Evolutionary conservation across 2,797 vertebrate genomes (phyloP).

Genomic region (Pangasius djambal): DNA sequence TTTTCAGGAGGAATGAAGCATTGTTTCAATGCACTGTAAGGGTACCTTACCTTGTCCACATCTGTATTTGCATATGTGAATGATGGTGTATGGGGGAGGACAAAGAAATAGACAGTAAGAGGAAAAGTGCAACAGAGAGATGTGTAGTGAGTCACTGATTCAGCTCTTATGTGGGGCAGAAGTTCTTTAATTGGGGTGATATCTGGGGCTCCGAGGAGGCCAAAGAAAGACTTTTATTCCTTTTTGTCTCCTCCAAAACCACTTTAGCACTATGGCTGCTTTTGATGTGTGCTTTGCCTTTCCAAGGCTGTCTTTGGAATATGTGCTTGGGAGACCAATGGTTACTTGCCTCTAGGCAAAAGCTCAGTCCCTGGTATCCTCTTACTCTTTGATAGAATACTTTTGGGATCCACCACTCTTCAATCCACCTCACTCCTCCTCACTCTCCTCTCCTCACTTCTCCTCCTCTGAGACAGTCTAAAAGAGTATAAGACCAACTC

Average conservation of each 20-base stretch:
- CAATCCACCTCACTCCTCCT: constrained; percentile 48
- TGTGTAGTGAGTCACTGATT: constrained; percentile 18
- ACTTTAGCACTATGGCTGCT: constrained; percentile 78
- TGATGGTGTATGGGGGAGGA: background rate
- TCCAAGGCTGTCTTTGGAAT: constrained; percentile 80
- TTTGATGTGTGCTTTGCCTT: constrained; percentile 86
- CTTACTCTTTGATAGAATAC: constrained; percentile 84
- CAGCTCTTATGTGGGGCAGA: constrained; percentile 75
- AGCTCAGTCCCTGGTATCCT: constrained; percentile 82
- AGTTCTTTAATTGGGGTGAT: constrained; percentile 84
- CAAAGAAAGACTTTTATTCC: constrained; percentile 72
- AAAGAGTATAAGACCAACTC: constrained; percentile 36
- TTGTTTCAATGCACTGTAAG: no score
- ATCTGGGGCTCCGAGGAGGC: constrained; percentile 75
- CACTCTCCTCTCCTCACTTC: constrained; percentile 37
- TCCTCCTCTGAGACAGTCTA: constrained; percentile 21
- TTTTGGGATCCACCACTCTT: constrained; percentile 75
- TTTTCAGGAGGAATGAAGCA: no score
- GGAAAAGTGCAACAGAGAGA: background rate
- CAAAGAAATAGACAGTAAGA: background rate
- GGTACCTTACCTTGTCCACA: no score
- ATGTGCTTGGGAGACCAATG: constrained; percentile 83
- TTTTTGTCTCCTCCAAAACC: constrained; percentile 80
- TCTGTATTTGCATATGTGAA: background rate
- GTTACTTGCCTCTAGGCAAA: constrained; percentile 82